Base-by-base conservation (phyloP, 2,113 vertebrate species). In the Mus pahari region DNA sequence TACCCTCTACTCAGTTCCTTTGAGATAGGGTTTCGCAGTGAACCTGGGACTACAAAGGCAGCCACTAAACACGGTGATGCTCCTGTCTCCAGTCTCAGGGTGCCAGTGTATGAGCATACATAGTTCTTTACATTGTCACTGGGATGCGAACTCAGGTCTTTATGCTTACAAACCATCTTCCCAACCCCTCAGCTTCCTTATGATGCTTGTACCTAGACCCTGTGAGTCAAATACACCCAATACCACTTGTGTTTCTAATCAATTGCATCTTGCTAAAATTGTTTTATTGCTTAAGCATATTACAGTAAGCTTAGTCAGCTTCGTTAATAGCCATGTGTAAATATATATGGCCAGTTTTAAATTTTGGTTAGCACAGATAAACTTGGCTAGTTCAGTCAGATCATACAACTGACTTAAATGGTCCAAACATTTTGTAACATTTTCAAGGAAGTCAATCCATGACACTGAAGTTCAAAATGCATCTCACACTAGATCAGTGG, bases 401-500 rank as follows among this genome's bases (percentile, higher is more conserved):
- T 74, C 42, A 9, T 11, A 79, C 33, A 97, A 62, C 60, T 92
- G 70, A 84, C 70, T 91, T 73, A 78, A 78, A 74, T 92, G 13
- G 9, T 90, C 92, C 95, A 86, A 86, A 48, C 90, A 90, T 77
- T 31, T 31, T 87, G 4, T 92, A 87, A 92, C 19, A 66, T 87
- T 79, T 97, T 94, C 70, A 88, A 92, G 50, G 48, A 92, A 95
- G 73, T 79, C 28, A 91, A 64, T 90, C 42, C 96, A 94, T 75
- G 90, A 11, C 71, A 92, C 88, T 70, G 71, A 92, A 66, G 58
- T 90, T 94, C 68, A 60, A 53, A 89, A 31, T 84, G 16, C 39
- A 68, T 91, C 48, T 96, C 42, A 81, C 68, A 91, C 48, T 92
- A 91, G 36, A 71, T n/a, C 33, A 39, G 14, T 71, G 36, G 7